Evolutionary conservation across 2,888 invertebrate genomes (phyloP).

Genomic region (Lasius fuliginosus): DNA sequence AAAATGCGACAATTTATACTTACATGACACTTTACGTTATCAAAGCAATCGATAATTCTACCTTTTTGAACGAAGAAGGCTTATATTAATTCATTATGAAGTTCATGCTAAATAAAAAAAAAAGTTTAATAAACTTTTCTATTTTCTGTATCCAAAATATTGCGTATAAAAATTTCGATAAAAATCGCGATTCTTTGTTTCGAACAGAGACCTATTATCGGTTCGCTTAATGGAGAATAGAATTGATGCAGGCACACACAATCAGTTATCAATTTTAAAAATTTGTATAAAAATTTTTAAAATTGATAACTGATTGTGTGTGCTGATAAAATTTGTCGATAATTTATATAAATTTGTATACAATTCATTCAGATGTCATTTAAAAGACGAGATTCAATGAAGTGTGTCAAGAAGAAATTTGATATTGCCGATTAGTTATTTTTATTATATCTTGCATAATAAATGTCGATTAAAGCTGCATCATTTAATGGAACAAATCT

Average conservation of each 20-base stretch:
- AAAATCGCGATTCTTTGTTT: neutral
- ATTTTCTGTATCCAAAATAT: neutral
- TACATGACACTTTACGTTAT: neutral
- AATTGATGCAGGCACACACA: neutral
- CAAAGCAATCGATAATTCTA: neutral
- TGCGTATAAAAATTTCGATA: neutral
- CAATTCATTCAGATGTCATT: neutral
- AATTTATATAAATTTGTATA: too few species aligned
- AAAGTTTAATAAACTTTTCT: neutral
- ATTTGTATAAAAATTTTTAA: too few species aligned
- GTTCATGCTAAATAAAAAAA: constrained; percentile 1
- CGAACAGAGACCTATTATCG: neutral
- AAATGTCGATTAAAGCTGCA: neutral
- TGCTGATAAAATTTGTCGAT: too few species aligned
- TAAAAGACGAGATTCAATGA: constrained; percentile 3
- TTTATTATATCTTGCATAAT: neutral
- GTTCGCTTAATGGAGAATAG: neutral
- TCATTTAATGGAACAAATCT: neutral
- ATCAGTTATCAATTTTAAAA: too few species aligned
- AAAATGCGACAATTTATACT: constrained; percentile 3
- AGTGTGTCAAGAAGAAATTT: neutral
- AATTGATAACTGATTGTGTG: too few species aligned
- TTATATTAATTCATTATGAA: neutral
- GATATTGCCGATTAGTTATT: neutral
- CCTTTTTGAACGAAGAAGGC: neutral